A percentile compares a stretch with the other conserved stretches of the same genome.
Conservation (phyloP, 35 echinoderm and acorn worm species). For the Ophioderma brevispina region DNA sequence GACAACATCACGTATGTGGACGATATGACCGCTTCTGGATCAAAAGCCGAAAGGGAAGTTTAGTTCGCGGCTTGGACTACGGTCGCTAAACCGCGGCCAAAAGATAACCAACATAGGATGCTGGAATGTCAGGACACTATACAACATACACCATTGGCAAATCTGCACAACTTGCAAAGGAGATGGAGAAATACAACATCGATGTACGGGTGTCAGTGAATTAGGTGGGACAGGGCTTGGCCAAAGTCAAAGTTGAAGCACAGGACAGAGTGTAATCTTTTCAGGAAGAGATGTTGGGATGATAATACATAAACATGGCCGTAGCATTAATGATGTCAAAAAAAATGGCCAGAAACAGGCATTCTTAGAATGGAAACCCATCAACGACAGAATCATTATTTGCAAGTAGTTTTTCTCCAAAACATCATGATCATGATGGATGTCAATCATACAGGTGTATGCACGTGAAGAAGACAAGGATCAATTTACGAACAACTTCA, state of each 20-base stretch:
- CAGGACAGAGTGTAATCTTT: conserved; percentile 11
- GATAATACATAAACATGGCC: background rate
- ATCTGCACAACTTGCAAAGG: conserved; percentile 3
- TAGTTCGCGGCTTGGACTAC: too few relatives aligned
- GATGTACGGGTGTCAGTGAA: conserved; percentile 34
- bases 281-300: conserved; percentile 47
- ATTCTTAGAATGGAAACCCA: conserved; percentile 22
- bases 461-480: background rate
- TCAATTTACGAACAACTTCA: background rate
- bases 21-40: too few relatives aligned
- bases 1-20: too few relatives aligned
- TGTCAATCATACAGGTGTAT: conserved; percentile 11
- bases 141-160: conserved; percentile 9
- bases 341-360: background rate
- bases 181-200: conserved; percentile 29
- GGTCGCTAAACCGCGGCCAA: too few relatives aligned
- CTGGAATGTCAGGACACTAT: conserved; percentile 39
- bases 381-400: conserved; percentile 21
- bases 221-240: conserved; percentile 19
- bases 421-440: background rate
- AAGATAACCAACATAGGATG: background rate
- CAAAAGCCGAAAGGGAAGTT: too few relatives aligned
- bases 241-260: too few relatives aligned
- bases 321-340: conserved; percentile 34
- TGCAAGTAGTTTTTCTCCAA: background rate